Evolutionary conservation across 2,888 invertebrate genomes (phyloP), one percentile per base, ranked within the genome.

Genomic region (Hololepta plana): DNA sequence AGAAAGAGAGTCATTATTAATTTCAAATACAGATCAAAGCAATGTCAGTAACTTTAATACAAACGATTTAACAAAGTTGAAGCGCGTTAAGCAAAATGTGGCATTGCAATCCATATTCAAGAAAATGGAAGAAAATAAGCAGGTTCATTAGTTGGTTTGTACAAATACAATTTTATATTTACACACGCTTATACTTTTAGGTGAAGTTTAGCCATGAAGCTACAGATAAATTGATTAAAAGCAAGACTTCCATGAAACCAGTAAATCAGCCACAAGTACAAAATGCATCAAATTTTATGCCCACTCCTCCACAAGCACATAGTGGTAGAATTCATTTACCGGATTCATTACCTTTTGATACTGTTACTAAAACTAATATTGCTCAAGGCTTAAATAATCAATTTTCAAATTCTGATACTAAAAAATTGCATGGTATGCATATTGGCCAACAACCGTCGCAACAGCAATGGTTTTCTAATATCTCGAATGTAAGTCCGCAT

Each of bases 61-160:
- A n/a, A n/a, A n/a, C 37, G 60, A 27, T n/a, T n/a, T n/a, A n/a
- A 20, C 14, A 3, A 53, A 47, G 40, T 35, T 39, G 27, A 53
- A 57, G 35, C 59, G 66, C 33, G 57, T 62, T 2, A 60, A 79
- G 32, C 77, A 80, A 44, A 84, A 82, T 50, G 75, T 81, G 23
- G 82, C 81, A 1, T 70, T 84, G 61, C 74, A 75, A 30, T 72
- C 74, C 33, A 72, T 76, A 43, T 67, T 73, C 59, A 59, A 72
- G 35, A 72, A 73, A 33, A 68, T 72, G 37, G 74, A 73, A 45
- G 72, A 69, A 36, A 72, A 68, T 41, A 73, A 74, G 47, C 72
- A 73, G 59, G 69, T 66, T 28, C 31, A 16, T 30, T 23, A 21
- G 14, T 15, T 29, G 11, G 15, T 21, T 23, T 27, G 23, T 23